Evolutionary conservation across 2,797 vertebrate genomes (phyloP).

Genomic region (Pantherophis alleghaniensis): DNA sequence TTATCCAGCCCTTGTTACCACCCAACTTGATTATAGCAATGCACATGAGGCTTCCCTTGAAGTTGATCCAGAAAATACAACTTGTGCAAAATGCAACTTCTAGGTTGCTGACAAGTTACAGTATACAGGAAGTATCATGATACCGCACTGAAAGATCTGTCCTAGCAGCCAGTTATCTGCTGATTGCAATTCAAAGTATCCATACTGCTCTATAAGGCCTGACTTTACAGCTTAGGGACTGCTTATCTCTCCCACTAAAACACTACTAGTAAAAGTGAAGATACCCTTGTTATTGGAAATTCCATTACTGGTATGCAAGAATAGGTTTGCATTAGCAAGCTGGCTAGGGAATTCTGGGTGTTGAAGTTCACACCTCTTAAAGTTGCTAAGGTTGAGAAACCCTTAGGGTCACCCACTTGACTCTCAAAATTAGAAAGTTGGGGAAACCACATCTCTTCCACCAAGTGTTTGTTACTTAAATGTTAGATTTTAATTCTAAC

Average conservation of each 20-base stretch:
- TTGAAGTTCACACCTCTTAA: neutral
- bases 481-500: neutral
- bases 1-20: neutral
- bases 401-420: neutral
- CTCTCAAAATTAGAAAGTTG: neutral
- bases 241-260: neutral
- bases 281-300: neutral
- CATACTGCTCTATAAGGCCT: neutral
- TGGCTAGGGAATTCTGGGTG: neutral
- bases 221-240: neutral
- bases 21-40: neutral
- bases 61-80: neutral
- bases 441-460: neutral
- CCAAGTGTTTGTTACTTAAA: neutral
- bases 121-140: neutral
- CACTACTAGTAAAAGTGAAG: neutral
- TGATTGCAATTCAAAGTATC: neutral
- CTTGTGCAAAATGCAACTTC: neutral
- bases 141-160: neutral
- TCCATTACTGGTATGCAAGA: neutral
- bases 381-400: neutral
- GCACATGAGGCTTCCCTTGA: neutral
- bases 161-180: neutral
- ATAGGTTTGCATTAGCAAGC: neutral
- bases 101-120: neutral